Evolutionary conservation across 2,113 vertebrate species (phyloP).

Genomic region (Tangachromis dhanisi): DNA sequence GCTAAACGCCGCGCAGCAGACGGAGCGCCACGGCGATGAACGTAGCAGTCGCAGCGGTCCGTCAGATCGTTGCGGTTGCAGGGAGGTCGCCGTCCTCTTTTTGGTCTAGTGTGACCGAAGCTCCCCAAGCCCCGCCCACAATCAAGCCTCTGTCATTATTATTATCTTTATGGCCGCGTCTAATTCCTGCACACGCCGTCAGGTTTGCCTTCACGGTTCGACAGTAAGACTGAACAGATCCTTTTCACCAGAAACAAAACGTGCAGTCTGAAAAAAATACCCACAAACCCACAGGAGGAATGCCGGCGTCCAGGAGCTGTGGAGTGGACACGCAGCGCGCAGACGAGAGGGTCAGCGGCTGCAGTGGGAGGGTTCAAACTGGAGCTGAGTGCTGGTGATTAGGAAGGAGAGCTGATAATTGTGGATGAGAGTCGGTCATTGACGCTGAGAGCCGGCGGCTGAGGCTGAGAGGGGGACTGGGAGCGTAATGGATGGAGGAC

Average conservation of each 20-base stretch:
- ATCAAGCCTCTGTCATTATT: not conserved
- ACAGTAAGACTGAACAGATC: not conserved
- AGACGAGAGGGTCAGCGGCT: slow-evolving; percentile 30
- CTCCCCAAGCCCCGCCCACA: not conserved
- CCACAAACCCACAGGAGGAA: not conserved
- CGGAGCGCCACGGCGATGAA: not conserved
- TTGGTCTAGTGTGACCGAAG: not conserved
- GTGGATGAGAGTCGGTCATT: slow-evolving; percentile 31
- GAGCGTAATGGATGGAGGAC: slow-evolving; percentile 23
- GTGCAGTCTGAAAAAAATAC: not conserved
- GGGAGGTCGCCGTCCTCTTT: not conserved
- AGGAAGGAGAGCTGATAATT: slow-evolving; percentile 54
- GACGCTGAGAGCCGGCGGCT: slow-evolving; percentile 42
- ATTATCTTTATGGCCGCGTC: not conserved
- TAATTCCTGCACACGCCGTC: not conserved
- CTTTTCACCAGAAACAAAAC: not conserved
- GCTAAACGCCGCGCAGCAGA: not conserved
- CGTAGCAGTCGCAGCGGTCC: not conserved
- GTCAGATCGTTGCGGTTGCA: not conserved
- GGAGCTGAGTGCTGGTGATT: slow-evolving; percentile 47
- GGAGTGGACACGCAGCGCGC: not conserved
- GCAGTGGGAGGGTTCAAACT: slow-evolving; percentile 28
- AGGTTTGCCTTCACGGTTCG: not conserved
- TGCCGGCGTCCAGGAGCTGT: not conserved
- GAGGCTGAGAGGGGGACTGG: slow-evolving; percentile 30